Conservation (phyloP, 1,140 invertebrate genomes). For the Rhynchophorus ferrugineus region DNA sequence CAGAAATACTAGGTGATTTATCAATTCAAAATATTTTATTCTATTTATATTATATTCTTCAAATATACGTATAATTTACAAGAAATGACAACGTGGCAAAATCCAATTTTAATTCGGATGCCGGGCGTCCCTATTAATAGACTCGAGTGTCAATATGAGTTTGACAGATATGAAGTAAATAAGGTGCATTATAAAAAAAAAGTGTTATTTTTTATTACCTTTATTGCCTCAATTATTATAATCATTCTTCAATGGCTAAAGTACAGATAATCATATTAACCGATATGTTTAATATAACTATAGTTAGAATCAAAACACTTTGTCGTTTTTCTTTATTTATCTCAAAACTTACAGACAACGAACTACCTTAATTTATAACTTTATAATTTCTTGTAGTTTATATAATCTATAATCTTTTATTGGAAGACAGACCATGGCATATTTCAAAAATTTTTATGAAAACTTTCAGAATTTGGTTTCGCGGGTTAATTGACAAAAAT, state of each 20-base stretch:
- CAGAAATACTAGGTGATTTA: too few relatives aligned
- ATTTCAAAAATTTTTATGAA: conserved; percentile 30
- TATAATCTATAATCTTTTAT: conserved; percentile 20
- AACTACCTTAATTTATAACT: conserved; percentile 3
- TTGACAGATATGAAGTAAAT: neutral
- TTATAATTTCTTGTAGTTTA: neutral
- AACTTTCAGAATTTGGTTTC: too few relatives aligned
- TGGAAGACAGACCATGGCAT: conserved; percentile 38
- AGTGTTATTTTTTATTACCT: neutral
- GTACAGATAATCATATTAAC: neutral
- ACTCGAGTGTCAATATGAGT: too few relatives aligned
- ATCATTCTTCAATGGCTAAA: conserved; percentile 1
- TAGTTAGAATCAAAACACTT: conserved; percentile 11
- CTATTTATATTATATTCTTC: too few relatives aligned
- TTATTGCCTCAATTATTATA: conserved; percentile 1
- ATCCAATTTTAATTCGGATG: too few relatives aligned
- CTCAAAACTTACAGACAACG: conserved; percentile 10
- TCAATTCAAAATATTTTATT: too few relatives aligned
- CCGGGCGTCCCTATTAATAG: neutral
- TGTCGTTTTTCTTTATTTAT: neutral
- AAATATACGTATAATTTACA: too few relatives aligned
- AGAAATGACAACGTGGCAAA: too few relatives aligned
- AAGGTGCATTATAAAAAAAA: neutral
- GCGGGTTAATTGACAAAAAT: conserved; percentile 21
- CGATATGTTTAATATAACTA: conserved; percentile 2